These are phyloP conservation scores for Digitonthophagus gazella DNA, from an alignment of 2,888 invertebrate genomes.

Conservation along the genomic window DNA sequence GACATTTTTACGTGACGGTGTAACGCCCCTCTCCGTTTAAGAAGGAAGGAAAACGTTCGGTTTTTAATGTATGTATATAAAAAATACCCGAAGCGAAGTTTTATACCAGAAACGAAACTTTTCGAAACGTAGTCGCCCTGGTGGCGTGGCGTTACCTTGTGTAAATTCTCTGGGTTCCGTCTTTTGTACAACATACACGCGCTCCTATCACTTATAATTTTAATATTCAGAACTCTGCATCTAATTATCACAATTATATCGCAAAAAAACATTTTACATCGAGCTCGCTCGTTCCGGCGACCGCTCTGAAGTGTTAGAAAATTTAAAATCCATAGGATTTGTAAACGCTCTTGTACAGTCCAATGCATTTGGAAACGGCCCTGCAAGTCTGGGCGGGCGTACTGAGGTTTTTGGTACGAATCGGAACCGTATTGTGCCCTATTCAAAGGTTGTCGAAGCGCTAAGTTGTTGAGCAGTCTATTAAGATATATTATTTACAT, in stretches of 20 bases:
- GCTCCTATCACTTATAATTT: slow-evolving; percentile 22
- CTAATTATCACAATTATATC: slow-evolving; percentile 26
- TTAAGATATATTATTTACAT: slow-evolving; percentile 18
- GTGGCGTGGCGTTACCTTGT: slow-evolving; percentile 1
- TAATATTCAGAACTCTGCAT: slow-evolving; percentile 25
- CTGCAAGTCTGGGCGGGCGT: not conserved
- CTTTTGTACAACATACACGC: slow-evolving; percentile 20
- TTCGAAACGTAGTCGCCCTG: slow-evolving; percentile 3
- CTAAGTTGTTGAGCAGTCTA: slow-evolving; percentile 23
- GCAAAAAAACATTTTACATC: slow-evolving; percentile 16
- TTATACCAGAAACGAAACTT: slow-evolving; percentile 11
- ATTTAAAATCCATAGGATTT: slow-evolving; percentile 24
- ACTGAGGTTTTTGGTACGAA: slow-evolving; percentile 1
- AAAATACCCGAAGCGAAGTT: slow-evolving; percentile 12
- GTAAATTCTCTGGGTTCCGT: not conserved
- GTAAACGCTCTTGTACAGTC: slow-evolving; percentile 17
- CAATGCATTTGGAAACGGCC: slow-evolving; percentile 16
- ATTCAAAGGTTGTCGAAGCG: slow-evolving; percentile 18
- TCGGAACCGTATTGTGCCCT: slow-evolving; percentile 3
- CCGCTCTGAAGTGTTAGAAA: slow-evolving; percentile 12
- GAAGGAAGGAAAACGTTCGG: not conserved
- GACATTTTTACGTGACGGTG: not conserved
- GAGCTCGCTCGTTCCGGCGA: slow-evolving; percentile 4
- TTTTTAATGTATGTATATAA: slow-evolving; percentile 1
- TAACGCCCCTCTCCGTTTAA: not conserved